Percentiles rank a stretch among this genome's conserved stretches.
phyloP scores from a whole-genome alignment of 2,797 vertebrate genomes.

The Amblyopsis hoosieri region DNA sequence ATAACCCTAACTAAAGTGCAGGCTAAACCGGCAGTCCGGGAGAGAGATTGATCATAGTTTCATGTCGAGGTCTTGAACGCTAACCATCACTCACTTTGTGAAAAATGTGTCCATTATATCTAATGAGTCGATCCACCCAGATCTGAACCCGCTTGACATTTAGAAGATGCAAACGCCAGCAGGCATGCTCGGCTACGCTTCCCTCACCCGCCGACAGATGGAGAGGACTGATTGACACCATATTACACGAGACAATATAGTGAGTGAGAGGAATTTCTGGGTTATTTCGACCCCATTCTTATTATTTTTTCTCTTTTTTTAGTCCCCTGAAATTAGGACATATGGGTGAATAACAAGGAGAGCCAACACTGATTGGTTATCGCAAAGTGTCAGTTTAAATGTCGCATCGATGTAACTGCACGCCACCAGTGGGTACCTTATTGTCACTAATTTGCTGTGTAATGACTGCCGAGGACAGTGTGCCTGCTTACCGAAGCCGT shows the following conservation, averaged over 20 bases:
- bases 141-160: slow-evolving; percentile 52
- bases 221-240: slow-evolving; percentile 61
- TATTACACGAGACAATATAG: slow-evolving; percentile 64
- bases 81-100: slow-evolving; percentile 27
- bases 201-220: slow-evolving; percentile 41
- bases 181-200: slow-evolving; percentile 33
- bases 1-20: background rate
- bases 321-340: slow-evolving; percentile 10
- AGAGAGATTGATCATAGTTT: slow-evolving; percentile 14
- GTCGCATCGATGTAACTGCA: slow-evolving; percentile 54
- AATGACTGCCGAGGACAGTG: slow-evolving; percentile 9
- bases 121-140: slow-evolving; percentile 59
- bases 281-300: background rate
- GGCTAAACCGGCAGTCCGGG: slow-evolving; percentile 10
- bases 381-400: slow-evolving; percentile 14
- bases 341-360: slow-evolving; percentile 20
- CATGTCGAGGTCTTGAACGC: slow-evolving; percentile 11
- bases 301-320: background rate
- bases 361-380: slow-evolving; percentile 29
- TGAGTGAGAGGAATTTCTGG: slow-evolving; percentile 36
- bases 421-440: background rate
- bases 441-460: slow-evolving; percentile 28
- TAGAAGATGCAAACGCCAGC: slow-evolving; percentile 40
- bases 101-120: slow-evolving; percentile 46
- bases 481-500: slow-evolving; percentile 4